These are phyloP conservation scores for Apeltes quadracus DNA, from an alignment of 2,113 vertebrate species.

Conservation along the genomic window DNA sequence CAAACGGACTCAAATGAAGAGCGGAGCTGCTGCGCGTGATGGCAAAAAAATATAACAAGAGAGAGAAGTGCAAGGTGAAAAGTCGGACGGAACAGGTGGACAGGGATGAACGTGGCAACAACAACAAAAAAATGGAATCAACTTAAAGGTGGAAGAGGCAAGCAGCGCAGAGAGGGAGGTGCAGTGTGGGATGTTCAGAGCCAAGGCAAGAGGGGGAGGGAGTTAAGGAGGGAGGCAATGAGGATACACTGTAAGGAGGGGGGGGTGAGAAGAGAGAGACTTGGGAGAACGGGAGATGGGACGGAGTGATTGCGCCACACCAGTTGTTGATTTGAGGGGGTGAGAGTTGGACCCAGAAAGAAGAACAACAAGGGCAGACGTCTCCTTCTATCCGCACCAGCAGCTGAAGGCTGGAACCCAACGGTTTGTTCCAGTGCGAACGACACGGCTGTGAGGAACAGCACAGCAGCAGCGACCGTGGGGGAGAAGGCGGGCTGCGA, in stretches of 20 bases:
- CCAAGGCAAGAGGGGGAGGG: constrained; percentile 65
- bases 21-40: constrained; percentile 20
- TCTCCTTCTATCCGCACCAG: constrained; percentile 24
- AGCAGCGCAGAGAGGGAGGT: constrained; percentile 15
- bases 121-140: constrained; percentile 4
- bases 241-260: constrained; percentile 55
- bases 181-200: constrained; percentile 52
- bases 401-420: constrained; percentile 5
- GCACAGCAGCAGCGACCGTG: constrained; percentile 38
- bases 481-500: constrained; percentile 32
- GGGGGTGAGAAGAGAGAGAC: constrained; percentile 38
- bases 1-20: constrained; percentile 43
- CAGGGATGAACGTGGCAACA: constrained; percentile 16
- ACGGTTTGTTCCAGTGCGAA: constrained; percentile 45
- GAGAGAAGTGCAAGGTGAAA: constrained; percentile 11
- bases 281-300: constrained; percentile 61
- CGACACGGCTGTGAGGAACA: constrained; percentile 37
- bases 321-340: constrained; percentile 44
- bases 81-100: constrained; percentile 22
- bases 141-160: constrained; percentile 33
- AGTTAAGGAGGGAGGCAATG: constrained; percentile 62
- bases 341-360: constrained; percentile 26
- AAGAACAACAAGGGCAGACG: constrained; percentile 38
- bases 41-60: constrained; percentile 22
- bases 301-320: constrained; percentile 52